Evolutionary conservation across 2,797 vertebrate genomes (phyloP).

Genomic region (Acanthurus tractus): DNA sequence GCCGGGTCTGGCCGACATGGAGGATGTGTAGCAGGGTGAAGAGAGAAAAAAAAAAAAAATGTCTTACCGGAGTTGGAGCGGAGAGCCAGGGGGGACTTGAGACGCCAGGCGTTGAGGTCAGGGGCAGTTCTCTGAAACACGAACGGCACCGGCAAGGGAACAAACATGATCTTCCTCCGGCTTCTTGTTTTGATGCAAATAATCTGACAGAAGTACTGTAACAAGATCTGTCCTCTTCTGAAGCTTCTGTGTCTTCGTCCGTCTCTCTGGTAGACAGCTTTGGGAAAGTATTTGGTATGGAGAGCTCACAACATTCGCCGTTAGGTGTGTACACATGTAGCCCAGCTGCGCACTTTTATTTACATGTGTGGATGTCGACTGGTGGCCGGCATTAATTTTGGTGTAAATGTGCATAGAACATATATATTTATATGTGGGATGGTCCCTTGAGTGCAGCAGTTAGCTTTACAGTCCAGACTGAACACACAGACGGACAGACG

Average conservation of each 20-base stretch:
- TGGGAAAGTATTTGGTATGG: constrained; percentile 73
- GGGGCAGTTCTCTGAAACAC: constrained; percentile 91
- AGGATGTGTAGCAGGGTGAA: constrained; percentile 56
- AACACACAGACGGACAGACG: constrained; percentile 83
- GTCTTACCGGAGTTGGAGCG: constrained; percentile 90
- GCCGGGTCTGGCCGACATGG: constrained; percentile 57
- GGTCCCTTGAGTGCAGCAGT: constrained; percentile 74
- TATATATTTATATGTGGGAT: constrained; percentile 36
- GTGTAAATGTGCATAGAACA: constrained; percentile 83
- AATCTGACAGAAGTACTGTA: constrained; percentile 68
- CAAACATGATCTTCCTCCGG: constrained; percentile 90
- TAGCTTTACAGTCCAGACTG: constrained; percentile 68
- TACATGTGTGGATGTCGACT: constrained; percentile 69
- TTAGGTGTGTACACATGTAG: constrained; percentile 78
- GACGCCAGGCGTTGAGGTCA: constrained; percentile 90
- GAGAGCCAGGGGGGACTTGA: constrained; percentile 89
- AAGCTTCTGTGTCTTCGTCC: constrained; percentile 62
- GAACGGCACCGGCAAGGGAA: constrained; percentile 91
- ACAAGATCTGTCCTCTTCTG: constrained; percentile 69
- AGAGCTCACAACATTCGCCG: constrained; percentile 74
- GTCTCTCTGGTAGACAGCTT: constrained; percentile 74
- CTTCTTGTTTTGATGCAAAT: constrained; percentile 78
- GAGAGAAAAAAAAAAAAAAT: constrained; percentile 56
- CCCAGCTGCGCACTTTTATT: constrained; percentile 77
- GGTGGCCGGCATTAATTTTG: constrained; percentile 71